Evolutionary conservation across 2,888 invertebrate genomes (phyloP).

Genomic region (Tiliacea aurago): DNA sequence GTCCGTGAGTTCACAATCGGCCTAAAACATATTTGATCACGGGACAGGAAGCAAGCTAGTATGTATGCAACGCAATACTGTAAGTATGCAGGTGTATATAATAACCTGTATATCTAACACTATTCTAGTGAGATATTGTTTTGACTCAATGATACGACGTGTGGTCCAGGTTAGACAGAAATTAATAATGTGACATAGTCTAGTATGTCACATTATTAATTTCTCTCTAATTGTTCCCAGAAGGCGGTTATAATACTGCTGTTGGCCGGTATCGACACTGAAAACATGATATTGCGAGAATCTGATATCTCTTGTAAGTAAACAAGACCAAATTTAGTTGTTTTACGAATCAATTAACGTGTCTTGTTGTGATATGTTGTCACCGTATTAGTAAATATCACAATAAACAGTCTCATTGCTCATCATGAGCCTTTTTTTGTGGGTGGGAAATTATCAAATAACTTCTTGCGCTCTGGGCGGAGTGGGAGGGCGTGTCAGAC

Average conservation of each 20-base stretch:
- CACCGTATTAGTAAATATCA: background rate
- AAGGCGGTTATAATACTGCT: background rate
- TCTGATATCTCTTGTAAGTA: background rate
- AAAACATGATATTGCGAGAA: background rate
- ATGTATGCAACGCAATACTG: background rate
- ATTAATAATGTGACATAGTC: too few relatives aligned
- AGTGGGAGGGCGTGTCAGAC: too few relatives aligned
- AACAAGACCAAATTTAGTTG: background rate
- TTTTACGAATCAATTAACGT: too few relatives aligned
- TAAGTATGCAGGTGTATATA: background rate
- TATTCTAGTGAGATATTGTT: background rate
- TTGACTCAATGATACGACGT: slow-evolving; percentile 11
- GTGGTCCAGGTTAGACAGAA: background rate
- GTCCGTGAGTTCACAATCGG: background rate
- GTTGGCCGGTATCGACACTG: background rate
- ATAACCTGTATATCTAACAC: background rate
- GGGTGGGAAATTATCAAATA: too few relatives aligned
- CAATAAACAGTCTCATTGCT: too few relatives aligned
- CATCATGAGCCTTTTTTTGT: background rate
- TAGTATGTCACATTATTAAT: background rate
- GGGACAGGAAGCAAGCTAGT: too few relatives aligned
- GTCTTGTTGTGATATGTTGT: background rate
- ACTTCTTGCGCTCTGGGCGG: too few relatives aligned
- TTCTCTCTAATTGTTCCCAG: slow-evolving; percentile 5
- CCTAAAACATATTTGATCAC: background rate